Evolutionary conservation across 64 coral and sea anemone species (phyloP).

Genomic region (Actinia equina): DNA sequence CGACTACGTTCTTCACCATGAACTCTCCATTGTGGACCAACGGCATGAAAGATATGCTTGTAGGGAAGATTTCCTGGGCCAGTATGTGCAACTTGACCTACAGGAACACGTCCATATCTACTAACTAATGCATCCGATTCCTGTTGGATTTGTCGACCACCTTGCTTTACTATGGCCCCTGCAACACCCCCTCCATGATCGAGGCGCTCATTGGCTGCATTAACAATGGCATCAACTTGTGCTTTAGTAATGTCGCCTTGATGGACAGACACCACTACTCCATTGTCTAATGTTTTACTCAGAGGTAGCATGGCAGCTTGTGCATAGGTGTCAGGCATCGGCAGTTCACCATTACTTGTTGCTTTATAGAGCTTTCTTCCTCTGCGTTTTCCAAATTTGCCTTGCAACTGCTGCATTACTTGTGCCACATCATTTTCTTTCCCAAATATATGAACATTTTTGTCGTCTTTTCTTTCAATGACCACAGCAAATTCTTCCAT

Average conservation of each 20-base stretch:
- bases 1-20: background rate
- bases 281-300: conserved; percentile 20
- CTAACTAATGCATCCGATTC: background rate
- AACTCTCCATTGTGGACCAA: background rate
- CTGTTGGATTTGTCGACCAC: conserved; percentile 25
- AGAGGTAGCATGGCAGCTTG: background rate
- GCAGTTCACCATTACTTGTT: background rate
- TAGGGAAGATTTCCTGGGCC: background rate
- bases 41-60: conserved; percentile 11
- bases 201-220: conserved; percentile 45
- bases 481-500: background rate
- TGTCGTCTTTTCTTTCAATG: background rate
- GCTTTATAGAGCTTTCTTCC: background rate
- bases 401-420: background rate
- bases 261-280: background rate
- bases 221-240: conserved; percentile 50
- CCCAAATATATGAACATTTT: background rate
- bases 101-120: background rate
- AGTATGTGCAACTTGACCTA: conserved; percentile 23
- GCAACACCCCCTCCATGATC: conserved; percentile 20
- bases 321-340: background rate
- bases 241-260: conserved; percentile 54
- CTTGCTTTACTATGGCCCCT: conserved; percentile 29
- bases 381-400: background rate
- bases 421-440: background rate